Percentiles rank a stretch among this genome's conserved stretches.
Conservation (phyloP, 2,797 vertebrate species). For the Hapalemur alaotrensis region DNA sequence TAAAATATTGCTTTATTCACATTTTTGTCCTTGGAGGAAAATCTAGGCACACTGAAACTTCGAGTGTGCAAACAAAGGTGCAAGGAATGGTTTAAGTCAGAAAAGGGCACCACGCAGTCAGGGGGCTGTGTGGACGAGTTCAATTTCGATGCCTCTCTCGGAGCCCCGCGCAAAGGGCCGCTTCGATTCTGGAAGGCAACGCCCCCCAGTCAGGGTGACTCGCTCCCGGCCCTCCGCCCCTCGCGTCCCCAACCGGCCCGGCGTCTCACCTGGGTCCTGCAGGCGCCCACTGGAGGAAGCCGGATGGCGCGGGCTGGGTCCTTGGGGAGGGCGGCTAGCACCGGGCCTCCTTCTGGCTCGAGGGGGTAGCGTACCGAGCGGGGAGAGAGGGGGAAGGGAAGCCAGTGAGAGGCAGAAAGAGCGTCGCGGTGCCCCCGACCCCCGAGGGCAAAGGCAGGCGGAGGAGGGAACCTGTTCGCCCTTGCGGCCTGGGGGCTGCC, state of each 20-base stretch:
- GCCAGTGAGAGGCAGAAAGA: not conserved
- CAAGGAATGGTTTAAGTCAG: constrained; percentile 37
- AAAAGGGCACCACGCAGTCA: not conserved
- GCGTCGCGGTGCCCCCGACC: not conserved
- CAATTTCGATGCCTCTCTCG: not conserved
- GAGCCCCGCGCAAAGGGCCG: not conserved
- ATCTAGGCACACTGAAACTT: constrained; percentile 44
- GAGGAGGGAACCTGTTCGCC: constrained; percentile 31
- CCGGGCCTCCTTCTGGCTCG: not conserved
- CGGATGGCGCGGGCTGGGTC: not conserved
- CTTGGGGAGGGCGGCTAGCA: not conserved
- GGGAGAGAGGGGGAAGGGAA: not conserved
- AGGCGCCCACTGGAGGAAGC: constrained; percentile 35
- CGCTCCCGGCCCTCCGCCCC: not conserved
- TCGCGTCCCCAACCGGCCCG: not conserved
- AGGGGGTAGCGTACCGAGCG: not conserved
- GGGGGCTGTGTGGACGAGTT: not conserved
- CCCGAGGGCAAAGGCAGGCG: not conserved
- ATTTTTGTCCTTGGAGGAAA: constrained; percentile 72
- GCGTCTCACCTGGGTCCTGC: constrained; percentile 60
- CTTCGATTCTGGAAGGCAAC: not conserved
- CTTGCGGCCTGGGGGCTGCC: not conserved
- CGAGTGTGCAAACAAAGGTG: constrained; percentile 9
- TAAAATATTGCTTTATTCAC: constrained; percentile 75
- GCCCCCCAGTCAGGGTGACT: not conserved